Conservation (phyloP, 1,140 invertebrate species). For the Drosophila simulans region DNA sequence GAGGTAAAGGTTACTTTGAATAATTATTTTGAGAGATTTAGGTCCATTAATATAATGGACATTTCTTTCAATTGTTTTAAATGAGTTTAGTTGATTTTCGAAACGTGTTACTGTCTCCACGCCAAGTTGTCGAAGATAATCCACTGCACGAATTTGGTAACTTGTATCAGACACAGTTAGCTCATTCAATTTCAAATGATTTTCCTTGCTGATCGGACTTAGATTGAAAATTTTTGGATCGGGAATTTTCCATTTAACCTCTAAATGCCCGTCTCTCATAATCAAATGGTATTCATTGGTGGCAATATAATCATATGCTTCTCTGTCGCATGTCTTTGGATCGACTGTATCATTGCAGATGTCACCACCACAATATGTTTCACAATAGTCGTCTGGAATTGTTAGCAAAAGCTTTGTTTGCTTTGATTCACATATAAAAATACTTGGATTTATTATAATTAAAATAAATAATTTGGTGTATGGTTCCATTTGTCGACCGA, state of each 20-base stretch:
- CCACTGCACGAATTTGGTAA: neutral
- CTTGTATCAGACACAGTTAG: neutral
- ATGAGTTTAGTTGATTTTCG: constrained; percentile 1
- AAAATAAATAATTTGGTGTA: neutral
- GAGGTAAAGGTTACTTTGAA: neutral
- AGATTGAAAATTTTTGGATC: neutral
- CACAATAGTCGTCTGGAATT: constrained; percentile 3
- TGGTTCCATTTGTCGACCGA: neutral
- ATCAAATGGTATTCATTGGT: constrained; percentile 10
- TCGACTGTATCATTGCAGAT: neutral
- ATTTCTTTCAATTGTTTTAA: constrained; percentile 5
- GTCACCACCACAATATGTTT: constrained; percentile 1
- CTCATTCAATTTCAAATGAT: neutral
- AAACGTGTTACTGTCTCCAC: constrained; percentile 7
- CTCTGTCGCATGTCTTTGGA: constrained; percentile 1
- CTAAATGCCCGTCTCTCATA: constrained; percentile 6
- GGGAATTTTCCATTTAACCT: constrained; percentile 7
- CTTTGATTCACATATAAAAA: neutral
- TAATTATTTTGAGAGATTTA: neutral
- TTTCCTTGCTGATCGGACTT: constrained; percentile 1
- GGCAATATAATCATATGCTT: constrained; percentile 1
- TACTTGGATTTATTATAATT: neutral
- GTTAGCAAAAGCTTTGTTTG: constrained; percentile 1
- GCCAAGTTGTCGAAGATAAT: constrained; percentile 19
- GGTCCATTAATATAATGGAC: constrained; percentile 8